Percentiles rank a stretch among this genome's conserved stretches.
phyloP scores from a whole-genome alignment of 2,113 vertebrate species.

The Nannospalax galili region DNA sequence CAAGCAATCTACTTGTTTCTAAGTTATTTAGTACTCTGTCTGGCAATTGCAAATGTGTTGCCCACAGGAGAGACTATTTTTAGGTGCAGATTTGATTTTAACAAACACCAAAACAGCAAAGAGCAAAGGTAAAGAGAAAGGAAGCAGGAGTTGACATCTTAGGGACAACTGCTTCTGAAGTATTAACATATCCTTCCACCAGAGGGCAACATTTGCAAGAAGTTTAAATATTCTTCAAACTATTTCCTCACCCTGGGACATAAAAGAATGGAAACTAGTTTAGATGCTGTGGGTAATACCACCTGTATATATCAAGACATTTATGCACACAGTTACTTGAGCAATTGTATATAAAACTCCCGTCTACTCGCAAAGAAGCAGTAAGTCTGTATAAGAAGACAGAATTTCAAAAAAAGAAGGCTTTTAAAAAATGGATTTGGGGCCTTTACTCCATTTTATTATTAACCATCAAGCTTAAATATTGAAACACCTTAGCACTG shows the following conservation, averaged over 20 bases:
- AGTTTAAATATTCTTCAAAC: constrained; percentile 31
- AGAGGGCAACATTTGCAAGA: constrained; percentile 86
- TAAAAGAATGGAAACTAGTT: constrained; percentile 15
- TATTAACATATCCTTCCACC: constrained; percentile 78
- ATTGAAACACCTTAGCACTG: background rate
- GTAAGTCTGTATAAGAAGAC: background rate
- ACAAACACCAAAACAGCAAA: background rate
- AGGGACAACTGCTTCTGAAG: constrained; percentile 11
- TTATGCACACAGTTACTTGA: background rate
- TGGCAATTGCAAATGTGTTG: background rate
- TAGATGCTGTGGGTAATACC: background rate
- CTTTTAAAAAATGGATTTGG: background rate
- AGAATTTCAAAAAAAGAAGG: constrained; percentile 26
- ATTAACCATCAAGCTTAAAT: background rate
- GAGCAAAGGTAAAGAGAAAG: background rate
- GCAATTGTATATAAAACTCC: background rate
- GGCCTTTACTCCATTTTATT: background rate
- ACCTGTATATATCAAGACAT: background rate
- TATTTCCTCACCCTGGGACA: background rate
- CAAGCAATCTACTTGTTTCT: background rate
- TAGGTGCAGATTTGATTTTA: constrained; percentile 33
- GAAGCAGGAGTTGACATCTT: background rate
- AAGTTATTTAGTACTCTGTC: background rate
- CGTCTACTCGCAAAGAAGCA: background rate
- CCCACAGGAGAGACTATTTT: background rate